phyloP scores from a whole-genome alignment of 1,140 invertebrate genomes.

The Heliothis virescens region DNA sequence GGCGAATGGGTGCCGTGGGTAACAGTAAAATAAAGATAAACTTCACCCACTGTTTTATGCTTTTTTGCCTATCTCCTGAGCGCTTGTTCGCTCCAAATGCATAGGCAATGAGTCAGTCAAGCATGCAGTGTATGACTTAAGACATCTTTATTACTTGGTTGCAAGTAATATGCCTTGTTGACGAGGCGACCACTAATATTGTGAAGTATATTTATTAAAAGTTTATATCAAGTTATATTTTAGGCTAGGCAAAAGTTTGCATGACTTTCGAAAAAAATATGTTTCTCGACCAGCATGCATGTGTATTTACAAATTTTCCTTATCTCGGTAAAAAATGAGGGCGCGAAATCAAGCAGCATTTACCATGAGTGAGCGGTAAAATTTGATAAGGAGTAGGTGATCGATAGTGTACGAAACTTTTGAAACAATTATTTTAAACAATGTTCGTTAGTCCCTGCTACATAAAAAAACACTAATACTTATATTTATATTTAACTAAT shows the following conservation, averaged over 20 bases:
- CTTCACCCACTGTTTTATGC: conserved; percentile 77
- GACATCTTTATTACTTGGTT: conserved; percentile 4
- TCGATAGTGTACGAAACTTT: conserved; percentile 16
- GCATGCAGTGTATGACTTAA: conserved; percentile 55
- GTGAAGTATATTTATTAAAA: background rate
- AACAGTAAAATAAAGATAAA: conserved; percentile 83
- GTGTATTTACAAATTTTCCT: background rate
- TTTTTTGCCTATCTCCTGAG: conserved; percentile 83
- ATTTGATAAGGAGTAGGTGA: conserved; percentile 10
- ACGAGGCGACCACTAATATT: background rate
- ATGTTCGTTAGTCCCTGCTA: background rate
- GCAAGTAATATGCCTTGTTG: background rate
- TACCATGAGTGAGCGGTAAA: conserved; percentile 18
- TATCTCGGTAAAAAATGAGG: conserved; percentile 24
- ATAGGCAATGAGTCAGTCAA: conserved; percentile 84
- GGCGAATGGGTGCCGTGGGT: conserved; percentile 66
- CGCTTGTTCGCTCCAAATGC: conserved; percentile 79
- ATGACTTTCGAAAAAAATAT: no score
- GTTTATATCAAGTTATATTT: no score
- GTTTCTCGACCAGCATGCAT: no score
- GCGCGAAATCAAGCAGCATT: background rate
- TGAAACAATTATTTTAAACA: background rate
- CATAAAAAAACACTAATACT: background rate
- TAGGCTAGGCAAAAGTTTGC: no score
- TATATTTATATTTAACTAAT: conserved; percentile 2